Evolutionary conservation across 1,140 invertebrate species (phyloP), one percentile per base, ranked within the genome.

Genomic region (Drosophila rufa): DNA sequence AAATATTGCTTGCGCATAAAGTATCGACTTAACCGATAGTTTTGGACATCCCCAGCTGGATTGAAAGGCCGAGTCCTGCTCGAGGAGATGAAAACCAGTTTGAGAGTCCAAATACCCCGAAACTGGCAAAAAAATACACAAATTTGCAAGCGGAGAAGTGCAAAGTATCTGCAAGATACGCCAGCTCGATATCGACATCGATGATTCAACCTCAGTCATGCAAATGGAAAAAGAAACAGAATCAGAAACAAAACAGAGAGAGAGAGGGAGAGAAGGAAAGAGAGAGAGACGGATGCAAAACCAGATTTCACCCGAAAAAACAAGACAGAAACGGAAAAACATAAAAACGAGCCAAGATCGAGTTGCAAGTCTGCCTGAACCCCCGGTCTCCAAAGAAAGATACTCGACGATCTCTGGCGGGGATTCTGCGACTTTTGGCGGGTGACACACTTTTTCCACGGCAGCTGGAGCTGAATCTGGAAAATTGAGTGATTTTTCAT

Each of bases 151-250:
- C 19, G 40, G 53, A 53, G 47, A 62, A 73, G 58, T 73, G 60
- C 53, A 80, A 78, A 79, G 80, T 79, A 82, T 83, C 80, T 82
- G 80, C 75, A 57, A 84, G 80, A 83, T 83, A 82, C 75, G 69
- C 80, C 66, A 69, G 74, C 75, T 71, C 71, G 50, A 79, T 60
- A 80, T 82, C 68, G 68, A 85, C 56, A 78, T 89, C 80, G 84
- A 87, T 87, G 84, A 87, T 89, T 87, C 84, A 87, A 82, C 82
- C 58, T 56, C 15, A 51, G 38, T 61, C 75, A 84, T 87, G 83
- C 83, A 87, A 86, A 83, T 83, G 80, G 57, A 76, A 80, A 80
- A 83, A 83, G 71, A 80, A 79, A 80, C 57, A 80, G 55, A 66
- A 69, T 19, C 60, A 58, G 71, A 69, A 56, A 64, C 40, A 47